These are phyloP conservation scores for Aspidiotus rigidus DNA, from an alignment of 2,888 invertebrate species.

Conservation along the genomic window DNA sequence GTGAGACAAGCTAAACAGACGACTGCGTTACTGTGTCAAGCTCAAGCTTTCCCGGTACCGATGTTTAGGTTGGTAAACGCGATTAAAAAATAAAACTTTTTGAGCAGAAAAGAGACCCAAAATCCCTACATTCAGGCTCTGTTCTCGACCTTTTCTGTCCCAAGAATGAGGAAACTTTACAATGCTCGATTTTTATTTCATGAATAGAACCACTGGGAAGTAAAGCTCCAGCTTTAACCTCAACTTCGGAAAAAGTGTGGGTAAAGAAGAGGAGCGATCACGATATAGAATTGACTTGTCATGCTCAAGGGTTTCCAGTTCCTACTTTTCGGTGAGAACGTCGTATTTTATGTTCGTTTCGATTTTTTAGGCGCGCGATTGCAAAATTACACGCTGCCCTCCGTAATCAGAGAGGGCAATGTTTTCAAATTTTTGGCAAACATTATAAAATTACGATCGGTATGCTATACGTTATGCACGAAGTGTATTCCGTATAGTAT, in stretches of 20 bases:
- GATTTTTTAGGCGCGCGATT: no score
- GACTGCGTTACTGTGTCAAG: constrained; percentile 45
- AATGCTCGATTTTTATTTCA: background rate
- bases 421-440: no score
- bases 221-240: constrained; percentile 58
- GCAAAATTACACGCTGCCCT: no score
- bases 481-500: no score
- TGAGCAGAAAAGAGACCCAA: no score
- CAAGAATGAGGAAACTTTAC: background rate
- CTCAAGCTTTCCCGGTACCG: constrained; percentile 53
- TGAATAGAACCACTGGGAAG: constrained; percentile 54
- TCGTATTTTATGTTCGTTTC: background rate
- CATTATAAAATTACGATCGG: no score
- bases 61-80: constrained; percentile 45
- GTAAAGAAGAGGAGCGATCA: constrained; percentile 35
- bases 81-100: background rate
- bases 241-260: constrained; percentile 44
- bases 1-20: constrained; percentile 35
- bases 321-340: constrained; percentile 41
- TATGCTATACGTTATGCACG: no score
- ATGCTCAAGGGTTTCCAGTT: constrained; percentile 48
- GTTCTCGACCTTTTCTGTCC: background rate
- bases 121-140: constrained; percentile 20
- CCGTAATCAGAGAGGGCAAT: no score
- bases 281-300: constrained; percentile 40